Percentiles rank a stretch among this genome's conserved stretches.
Evolutionary conservation across 2,888 invertebrate species (phyloP).

Genomic region (Cinara cedri): DNA sequence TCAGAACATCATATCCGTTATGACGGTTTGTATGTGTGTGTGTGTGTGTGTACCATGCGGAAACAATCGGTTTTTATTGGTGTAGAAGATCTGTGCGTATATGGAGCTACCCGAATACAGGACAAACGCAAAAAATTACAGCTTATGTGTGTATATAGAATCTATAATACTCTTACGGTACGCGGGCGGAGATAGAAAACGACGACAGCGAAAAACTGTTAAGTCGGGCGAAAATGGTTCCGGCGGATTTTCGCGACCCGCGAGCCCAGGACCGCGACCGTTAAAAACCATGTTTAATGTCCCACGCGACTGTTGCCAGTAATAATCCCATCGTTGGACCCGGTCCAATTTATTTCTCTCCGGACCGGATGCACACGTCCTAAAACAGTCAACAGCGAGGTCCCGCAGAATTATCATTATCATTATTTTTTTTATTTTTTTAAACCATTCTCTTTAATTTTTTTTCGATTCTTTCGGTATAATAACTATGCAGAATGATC

Average conservation of each 20-base stretch:
- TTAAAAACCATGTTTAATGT: slow-evolving; percentile 54
- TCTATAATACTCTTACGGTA: slow-evolving; percentile 2
- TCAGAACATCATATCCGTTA: too few relatives aligned
- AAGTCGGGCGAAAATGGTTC: slow-evolving; percentile 47
- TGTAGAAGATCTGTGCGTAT: too few relatives aligned
- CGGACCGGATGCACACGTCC: background rate
- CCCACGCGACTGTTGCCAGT: slow-evolving; percentile 49
- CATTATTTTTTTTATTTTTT: too few relatives aligned
- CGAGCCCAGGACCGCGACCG: background rate
- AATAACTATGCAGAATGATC: too few relatives aligned
- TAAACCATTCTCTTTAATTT: background rate
- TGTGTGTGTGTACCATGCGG: too few relatives aligned
- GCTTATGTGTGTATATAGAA: slow-evolving; percentile 33
- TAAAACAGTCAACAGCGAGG: slow-evolving; percentile 7
- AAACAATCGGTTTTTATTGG: slow-evolving; percentile 47
- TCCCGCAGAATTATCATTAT: slow-evolving; percentile 16
- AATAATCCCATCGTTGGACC: slow-evolving; percentile 35
- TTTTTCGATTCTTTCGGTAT: background rate
- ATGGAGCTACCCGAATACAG: too few relatives aligned
- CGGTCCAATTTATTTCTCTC: slow-evolving; percentile 23
- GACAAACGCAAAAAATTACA: slow-evolving; percentile 30
- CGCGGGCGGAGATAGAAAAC: background rate
- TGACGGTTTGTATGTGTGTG: too few relatives aligned
- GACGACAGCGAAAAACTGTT: slow-evolving; percentile 35
- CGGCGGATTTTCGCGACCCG: slow-evolving; percentile 30